Percentiles rank a stretch among this genome's conserved stretches.
These are phyloP conservation scores for Caenorhabditis wallacei DNA, from an alignment of 2,888 invertebrate genomes.

Conservation along the genomic window DNA sequence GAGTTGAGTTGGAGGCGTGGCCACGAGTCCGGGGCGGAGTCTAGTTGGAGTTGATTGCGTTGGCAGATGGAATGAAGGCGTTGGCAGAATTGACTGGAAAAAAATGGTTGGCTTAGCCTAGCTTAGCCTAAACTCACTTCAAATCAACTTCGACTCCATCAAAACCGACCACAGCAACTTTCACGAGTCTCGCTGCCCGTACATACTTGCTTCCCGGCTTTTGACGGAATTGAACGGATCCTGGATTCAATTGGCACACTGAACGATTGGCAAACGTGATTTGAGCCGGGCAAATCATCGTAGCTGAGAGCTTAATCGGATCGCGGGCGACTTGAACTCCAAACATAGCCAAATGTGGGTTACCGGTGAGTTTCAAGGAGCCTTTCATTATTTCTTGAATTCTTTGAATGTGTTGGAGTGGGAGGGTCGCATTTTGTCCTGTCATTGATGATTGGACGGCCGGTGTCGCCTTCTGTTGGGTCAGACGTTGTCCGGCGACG, in stretches of 20 bases:
- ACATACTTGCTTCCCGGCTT: background rate
- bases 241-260: background rate
- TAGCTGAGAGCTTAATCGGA: slow-evolving; percentile 18
- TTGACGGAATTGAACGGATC: background rate
- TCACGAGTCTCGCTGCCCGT: slow-evolving; percentile 3
- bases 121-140: background rate
- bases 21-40: slow-evolving; percentile 42
- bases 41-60: background rate
- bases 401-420: slow-evolving; percentile 10
- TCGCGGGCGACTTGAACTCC: slow-evolving; percentile 8
- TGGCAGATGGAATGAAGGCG: slow-evolving; percentile 4
- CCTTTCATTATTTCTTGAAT: background rate
- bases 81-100: slow-evolving; percentile 37
- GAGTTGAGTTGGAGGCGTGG: background rate
- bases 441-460: slow-evolving; percentile 52
- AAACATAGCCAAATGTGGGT: slow-evolving; percentile 44
- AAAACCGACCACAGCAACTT: slow-evolving; percentile 27
- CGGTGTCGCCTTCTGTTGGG: slow-evolving; percentile 13
- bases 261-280: slow-evolving; percentile 2
- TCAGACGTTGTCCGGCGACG: slow-evolving; percentile 56
- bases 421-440: slow-evolving; percentile 23
- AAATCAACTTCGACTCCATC: background rate
- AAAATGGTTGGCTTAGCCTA: background rate
- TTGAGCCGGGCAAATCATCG: slow-evolving; percentile 12
- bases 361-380: slow-evolving; percentile 13